Evolutionary conservation across 2,888 invertebrate genomes (phyloP), one percentile per base, ranked within the genome.

Genomic region (Drosophila prostipennis): DNA sequence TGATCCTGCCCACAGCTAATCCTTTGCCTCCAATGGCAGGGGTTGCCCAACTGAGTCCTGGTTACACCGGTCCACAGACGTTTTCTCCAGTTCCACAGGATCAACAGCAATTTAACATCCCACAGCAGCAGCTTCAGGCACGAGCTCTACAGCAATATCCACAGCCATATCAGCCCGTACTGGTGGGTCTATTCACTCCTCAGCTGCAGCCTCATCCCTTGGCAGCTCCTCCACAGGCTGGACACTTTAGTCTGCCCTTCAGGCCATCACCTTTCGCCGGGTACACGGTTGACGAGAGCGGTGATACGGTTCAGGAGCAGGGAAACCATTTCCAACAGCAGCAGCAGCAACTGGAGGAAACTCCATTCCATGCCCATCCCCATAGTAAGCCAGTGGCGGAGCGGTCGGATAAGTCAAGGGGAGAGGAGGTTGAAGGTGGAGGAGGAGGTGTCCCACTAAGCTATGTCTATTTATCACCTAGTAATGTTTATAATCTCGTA

Each of bases 241-340:
- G 65, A 34, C 61, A 63, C 11, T 88, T 78, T 37, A 60, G 39
- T 32, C 61, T 82, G 42, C 88, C 89, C 26, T 88, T 88, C 53
- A 58, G 85, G n/a, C 83, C 89, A 8, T 88, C 88, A 4, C 89
- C 80, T 36, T 88, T 88, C 69, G 75, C 73, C 4, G 88, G 88
- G 36, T 88, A 85, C 43, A 79, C 69, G 26, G 67, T 72, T 4
- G 83, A 84, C 6, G 55, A 58, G 19, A 53, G 57, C 10, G 43
- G 49, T 10, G 14, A 49, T 11, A 1, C 13, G 14, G 46, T 10
- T 1, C 39, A 39, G 7, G 55, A 0, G 3, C 32, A 16, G 14
- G 11, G 8, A 49, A 7, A 48, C 16, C 13, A 3, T 19, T 36
- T 26, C 11, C 43, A 56, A 3, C 19, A 23, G 2, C 26, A 54